phyloP scores from a whole-genome alignment of 2,888 invertebrate species.

The Frankliniella intonsa region DNA sequence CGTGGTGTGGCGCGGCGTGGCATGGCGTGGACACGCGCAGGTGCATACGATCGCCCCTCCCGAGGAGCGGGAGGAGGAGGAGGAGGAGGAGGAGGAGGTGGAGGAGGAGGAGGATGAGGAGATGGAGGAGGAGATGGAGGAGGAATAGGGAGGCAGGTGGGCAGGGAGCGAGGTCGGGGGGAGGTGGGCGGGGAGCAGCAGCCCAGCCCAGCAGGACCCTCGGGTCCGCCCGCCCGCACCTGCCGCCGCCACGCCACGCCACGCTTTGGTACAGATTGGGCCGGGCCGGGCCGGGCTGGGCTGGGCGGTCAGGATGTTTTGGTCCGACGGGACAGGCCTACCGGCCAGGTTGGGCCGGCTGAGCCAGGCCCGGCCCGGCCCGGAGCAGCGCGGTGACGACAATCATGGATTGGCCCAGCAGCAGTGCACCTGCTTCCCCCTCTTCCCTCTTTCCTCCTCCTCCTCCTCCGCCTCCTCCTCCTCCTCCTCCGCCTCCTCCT shows the following conservation, averaged over 20 bases:
- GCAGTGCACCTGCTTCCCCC: background rate
- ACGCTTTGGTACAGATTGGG: constrained; percentile 16
- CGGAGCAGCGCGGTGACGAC: background rate
- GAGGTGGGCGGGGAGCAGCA: constrained; percentile 4
- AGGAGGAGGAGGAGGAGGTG: background rate
- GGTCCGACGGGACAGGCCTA: too few relatives aligned
- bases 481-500: too few relatives aligned
- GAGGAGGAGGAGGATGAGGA: background rate
- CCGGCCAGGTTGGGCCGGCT: background rate
- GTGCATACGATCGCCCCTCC: background rate
- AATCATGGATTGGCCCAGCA: background rate
- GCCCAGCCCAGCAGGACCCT: background rate
- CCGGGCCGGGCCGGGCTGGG: background rate
- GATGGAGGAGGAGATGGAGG: background rate
- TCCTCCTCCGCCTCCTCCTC: too few relatives aligned
- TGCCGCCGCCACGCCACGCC: constrained; percentile 11
- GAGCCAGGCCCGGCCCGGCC: background rate
- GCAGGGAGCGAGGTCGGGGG: background rate
- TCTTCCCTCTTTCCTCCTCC: too few relatives aligned
- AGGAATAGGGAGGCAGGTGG: background rate
- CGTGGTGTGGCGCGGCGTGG: background rate
- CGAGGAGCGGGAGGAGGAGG: background rate
- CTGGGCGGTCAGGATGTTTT: too few relatives aligned
- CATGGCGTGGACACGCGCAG: constrained; percentile 2
- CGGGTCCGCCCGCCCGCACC: background rate